Percentiles rank a stretch among this genome's conserved stretches.
Evolutionary conservation across 2,797 vertebrate species (phyloP).

Genomic region (Coregonus suidteri): DNA sequence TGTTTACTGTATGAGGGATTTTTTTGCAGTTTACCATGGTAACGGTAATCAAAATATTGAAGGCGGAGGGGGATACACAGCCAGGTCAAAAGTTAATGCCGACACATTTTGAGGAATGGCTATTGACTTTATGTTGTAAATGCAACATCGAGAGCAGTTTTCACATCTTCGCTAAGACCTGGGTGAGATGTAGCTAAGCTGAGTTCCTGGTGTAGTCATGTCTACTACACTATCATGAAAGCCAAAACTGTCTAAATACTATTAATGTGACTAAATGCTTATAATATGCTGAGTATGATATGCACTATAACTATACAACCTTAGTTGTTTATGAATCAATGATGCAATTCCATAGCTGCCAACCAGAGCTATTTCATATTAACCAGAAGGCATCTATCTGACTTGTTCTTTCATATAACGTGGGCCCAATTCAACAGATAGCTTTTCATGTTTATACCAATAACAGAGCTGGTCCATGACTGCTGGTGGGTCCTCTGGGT

Average conservation of each 20-base stretch:
- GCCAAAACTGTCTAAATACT: neutral
- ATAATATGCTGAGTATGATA: no score
- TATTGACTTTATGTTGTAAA: slow-evolving; percentile 29
- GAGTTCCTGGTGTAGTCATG: neutral
- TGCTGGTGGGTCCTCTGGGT: slow-evolving; percentile 39
- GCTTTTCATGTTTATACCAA: slow-evolving; percentile 53
- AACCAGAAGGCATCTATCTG: slow-evolving; percentile 35
- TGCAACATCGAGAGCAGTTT: slow-evolving; percentile 25
- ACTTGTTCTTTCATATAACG: slow-evolving; percentile 48
- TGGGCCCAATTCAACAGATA: slow-evolving; percentile 22
- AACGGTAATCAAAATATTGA: slow-evolving; percentile 26
- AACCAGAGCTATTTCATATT: slow-evolving; percentile 31
- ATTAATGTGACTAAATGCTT: neutral
- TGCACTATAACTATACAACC: neutral
- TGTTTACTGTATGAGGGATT: slow-evolving; percentile 34
- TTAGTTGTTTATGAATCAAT: slow-evolving; percentile 14
- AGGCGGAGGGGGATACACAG: neutral
- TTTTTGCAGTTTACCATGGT: slow-evolving; percentile 21
- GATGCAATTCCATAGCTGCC: slow-evolving; percentile 37
- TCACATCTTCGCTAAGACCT: slow-evolving; percentile 19
- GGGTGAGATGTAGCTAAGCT: neutral
- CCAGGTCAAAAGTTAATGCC: slow-evolving; percentile 22
- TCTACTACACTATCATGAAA: neutral
- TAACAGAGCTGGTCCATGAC: slow-evolving; percentile 56
- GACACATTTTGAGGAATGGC: slow-evolving; percentile 26